Evolutionary conservation across 2,113 vertebrate species (phyloP), one percentile per base, ranked within the genome.

Genomic region (Malaclemys terrapin): DNA sequence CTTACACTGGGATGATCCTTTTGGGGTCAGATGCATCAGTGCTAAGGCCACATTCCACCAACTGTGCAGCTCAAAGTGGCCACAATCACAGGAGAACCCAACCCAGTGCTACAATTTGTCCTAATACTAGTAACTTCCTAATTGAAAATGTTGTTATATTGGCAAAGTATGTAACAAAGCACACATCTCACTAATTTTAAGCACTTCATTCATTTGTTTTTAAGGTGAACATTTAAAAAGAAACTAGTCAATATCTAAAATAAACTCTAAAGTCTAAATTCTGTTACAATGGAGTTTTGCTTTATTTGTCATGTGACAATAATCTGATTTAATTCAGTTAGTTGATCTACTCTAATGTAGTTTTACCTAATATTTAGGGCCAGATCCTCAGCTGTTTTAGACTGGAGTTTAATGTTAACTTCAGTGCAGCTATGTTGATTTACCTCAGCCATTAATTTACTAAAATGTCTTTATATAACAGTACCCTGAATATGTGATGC

Each of bases 91-190:
- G 80, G 49, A 45, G 2, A 19, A 82, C n/a, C 65, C 27, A 0
- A 9, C 7, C 29, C 57, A 53, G 35, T n/a, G 31, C 35, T 8
- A n/a, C 19, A 42, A 0, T 2, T 3, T 4, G 2, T 65, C 57
- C 76, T 54, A 2, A 6, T 25, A 50, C 25, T 90, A n/a, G 6
- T 0, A 79, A 80, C 65, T 25, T 56, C 52, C 52, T 25, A 38
- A 31, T 80, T 27, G 0, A 56, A 5, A 0, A 3, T 2, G 2
- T 45, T 31, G 20, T 1, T 45, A 42, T 52, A 27, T 16, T 65
- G 50, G 49, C 35, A 49, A 1, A 0, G n/a, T 59, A 45, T 2
- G 13, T 42, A 35, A 11, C 20, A 59, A 52, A 76, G 24, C 10
- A 5, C 42, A 27, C 14, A 20, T 53, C 87, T 81, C 76, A 4